A percentile compares a stretch with the other conserved stretches of the same genome.
Conservation (phyloP, 2,113 vertebrate species). For the Chunga burmeisteri region DNA sequence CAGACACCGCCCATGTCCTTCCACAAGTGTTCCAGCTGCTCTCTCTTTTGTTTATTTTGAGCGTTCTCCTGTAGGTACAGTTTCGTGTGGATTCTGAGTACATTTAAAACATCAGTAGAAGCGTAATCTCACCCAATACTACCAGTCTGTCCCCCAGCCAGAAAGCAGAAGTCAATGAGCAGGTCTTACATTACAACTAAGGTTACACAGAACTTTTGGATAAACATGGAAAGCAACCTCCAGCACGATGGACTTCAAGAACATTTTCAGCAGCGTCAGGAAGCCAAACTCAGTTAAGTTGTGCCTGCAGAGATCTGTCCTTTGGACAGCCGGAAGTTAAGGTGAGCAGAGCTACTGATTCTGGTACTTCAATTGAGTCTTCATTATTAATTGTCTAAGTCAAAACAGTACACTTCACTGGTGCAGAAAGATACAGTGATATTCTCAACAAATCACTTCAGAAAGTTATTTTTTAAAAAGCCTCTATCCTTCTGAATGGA, state of each 20-base stretch:
- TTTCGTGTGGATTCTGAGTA: not conserved
- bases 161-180: not conserved
- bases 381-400: not conserved
- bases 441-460: not conserved
- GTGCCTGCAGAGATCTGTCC: not conserved
- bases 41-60: conserved; percentile 81
- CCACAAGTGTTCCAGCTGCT: conserved; percentile 85
- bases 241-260: not conserved
- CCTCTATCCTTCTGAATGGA: not conserved
- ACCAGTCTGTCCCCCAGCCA: not conserved
- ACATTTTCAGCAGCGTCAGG: not conserved
- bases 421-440: not conserved
- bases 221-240: not conserved
- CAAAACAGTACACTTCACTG: not conserved
- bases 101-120: not conserved
- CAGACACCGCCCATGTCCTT: conserved; percentile 86
- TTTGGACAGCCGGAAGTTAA: not conserved
- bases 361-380: not conserved
- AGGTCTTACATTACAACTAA: not conserved
- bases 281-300: not conserved
- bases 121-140: not conserved
- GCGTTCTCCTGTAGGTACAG: conserved; percentile 73
- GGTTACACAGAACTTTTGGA: not conserved
- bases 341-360: not conserved
- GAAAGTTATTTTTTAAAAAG: not conserved